Evolutionary conservation across 2,113 vertebrate species (phyloP).

Genomic region (Lonchura striata): DNA sequence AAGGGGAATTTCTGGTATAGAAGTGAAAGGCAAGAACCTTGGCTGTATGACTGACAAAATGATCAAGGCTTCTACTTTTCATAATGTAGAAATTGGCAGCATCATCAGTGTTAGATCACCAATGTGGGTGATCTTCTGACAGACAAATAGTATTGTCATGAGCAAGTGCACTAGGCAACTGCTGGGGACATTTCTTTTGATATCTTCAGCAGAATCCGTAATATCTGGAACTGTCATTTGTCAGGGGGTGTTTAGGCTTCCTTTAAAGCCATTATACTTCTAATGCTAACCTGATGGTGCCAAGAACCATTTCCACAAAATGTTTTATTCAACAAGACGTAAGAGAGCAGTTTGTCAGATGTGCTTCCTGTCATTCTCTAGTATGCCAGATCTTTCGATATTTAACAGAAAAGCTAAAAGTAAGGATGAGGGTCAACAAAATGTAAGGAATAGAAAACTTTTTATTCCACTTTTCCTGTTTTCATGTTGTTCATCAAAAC

Average conservation of each 20-base stretch:
- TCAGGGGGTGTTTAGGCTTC: neutral
- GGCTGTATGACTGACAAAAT: neutral
- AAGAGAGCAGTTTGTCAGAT: neutral
- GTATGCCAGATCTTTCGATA: neutral
- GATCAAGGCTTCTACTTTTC: neutral
- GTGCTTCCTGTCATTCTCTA: neutral
- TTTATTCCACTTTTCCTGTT: neutral
- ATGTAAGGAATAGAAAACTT: neutral
- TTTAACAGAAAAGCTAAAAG: neutral
- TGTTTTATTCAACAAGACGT: constrained; percentile 20
- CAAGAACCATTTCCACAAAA: neutral
- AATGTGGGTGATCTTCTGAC: accelerated
- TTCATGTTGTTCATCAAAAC: neutral
- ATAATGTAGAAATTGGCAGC: neutral
- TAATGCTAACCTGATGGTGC: neutral
- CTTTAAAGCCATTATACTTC: neutral
- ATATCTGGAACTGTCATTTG: neutral
- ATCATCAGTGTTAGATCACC: neutral
- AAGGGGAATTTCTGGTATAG: neutral
- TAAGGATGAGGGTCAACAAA: neutral
- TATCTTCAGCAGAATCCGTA: neutral
- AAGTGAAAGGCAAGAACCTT: neutral
- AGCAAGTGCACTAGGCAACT: neutral
- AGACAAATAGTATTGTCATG: neutral
- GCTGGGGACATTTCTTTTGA: neutral